phyloP scores from a whole-genome alignment of 2,797 vertebrate species.

The Tragopan temminckii region DNA sequence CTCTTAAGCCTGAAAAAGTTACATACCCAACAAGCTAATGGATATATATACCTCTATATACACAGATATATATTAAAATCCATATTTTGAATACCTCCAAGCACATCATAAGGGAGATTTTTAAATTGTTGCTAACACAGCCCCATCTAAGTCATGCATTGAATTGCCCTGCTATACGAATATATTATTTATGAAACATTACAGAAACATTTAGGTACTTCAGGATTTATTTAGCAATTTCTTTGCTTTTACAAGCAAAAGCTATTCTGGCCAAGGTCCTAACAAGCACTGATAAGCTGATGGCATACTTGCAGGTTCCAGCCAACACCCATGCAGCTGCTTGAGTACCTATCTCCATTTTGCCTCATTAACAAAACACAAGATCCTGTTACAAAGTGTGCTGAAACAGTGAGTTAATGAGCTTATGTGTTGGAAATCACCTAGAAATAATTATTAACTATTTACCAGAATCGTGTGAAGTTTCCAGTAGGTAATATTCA shows the following conservation, averaged over 20 bases:
- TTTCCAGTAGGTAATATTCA: constrained; percentile 64
- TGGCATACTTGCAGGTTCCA: neutral
- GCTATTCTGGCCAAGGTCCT: neutral
- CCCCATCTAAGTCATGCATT: neutral
- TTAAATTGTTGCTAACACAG: neutral
- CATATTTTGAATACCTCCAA: neutral
- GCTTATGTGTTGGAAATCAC: constrained; percentile 54
- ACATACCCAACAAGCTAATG: neutral
- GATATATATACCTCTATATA: neutral
- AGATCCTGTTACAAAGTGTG: neutral
- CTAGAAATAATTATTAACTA: constrained; percentile 66
- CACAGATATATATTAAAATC: neutral
- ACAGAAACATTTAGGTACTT: neutral
- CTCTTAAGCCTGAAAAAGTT: neutral
- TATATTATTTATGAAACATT: neutral
- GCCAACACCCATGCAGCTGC: neutral
- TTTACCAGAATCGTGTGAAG: constrained; percentile 70
- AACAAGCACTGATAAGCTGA: neutral
- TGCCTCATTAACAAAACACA: neutral
- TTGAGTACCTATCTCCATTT: neutral
- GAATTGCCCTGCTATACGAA: neutral
- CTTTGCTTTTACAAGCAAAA: neutral
- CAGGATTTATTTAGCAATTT: neutral
- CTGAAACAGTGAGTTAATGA: constrained; percentile 20
- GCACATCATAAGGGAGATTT: neutral